Conservation (phyloP, 2,888 invertebrate species). For the Nasonovia ribisnigri region DNA sequence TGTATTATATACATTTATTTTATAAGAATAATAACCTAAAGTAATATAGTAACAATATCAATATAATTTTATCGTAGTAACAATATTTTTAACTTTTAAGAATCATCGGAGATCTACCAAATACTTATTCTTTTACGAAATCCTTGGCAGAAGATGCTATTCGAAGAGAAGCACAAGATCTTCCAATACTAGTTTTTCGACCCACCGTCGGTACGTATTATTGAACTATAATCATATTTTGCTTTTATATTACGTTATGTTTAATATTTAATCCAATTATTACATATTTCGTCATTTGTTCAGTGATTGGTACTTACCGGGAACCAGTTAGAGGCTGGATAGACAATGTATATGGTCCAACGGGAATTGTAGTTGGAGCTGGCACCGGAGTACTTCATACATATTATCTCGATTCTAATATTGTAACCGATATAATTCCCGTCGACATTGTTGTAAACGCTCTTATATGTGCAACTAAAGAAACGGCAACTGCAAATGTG, state of each 20-base stretch:
- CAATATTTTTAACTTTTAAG: conserved; percentile 63
- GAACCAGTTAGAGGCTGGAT: conserved; percentile 89
- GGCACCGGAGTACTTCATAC: conserved; percentile 83
- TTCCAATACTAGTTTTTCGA: conserved; percentile 84
- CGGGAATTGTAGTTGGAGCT: conserved; percentile 74
- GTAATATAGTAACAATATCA: background rate
- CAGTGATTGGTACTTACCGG: conserved; percentile 77
- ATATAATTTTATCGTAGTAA: background rate
- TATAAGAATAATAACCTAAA: background rate
- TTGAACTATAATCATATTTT: background rate
- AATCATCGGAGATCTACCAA: conserved; percentile 76
- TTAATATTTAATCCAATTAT: too few relatives aligned
- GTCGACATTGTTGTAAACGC: conserved; percentile 88
- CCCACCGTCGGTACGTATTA: conserved; percentile 80
- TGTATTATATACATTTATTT: background rate
- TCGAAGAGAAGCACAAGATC: conserved; percentile 73
- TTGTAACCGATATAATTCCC: conserved; percentile 81
- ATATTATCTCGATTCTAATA: conserved; percentile 73
- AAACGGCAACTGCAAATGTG: conserved; percentile 33
- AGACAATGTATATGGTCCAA: conserved; percentile 86
- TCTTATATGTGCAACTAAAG: conserved; percentile 82
- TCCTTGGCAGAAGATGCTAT: conserved; percentile 83
- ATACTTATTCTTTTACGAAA: conserved; percentile 90
- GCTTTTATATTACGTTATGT: background rate
- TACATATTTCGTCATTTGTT: too few relatives aligned